Percentiles rank a stretch among this genome's conserved stretches.
These are phyloP conservation scores for Tricholauxania praeusta DNA, from an alignment of 2,888 invertebrate genomes.

Conservation along the genomic window DNA sequence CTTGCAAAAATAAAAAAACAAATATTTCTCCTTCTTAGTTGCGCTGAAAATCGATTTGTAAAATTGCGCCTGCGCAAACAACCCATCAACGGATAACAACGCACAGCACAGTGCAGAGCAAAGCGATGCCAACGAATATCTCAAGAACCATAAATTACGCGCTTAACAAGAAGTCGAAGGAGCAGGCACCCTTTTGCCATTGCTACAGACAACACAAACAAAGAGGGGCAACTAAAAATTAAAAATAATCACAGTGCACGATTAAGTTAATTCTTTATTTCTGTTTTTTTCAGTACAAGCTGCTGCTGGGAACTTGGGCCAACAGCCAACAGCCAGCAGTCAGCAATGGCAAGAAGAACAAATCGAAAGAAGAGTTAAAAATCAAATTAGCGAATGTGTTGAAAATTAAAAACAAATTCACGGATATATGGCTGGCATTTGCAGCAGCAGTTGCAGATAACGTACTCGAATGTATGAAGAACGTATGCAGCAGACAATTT, in stretches of 20 bases:
- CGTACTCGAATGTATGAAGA: neutral
- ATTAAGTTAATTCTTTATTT: constrained; percentile 46
- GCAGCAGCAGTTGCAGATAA: constrained; percentile 24
- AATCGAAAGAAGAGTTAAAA: constrained; percentile 59
- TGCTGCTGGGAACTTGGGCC: constrained; percentile 40
- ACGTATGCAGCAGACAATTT: neutral
- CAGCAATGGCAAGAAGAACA: constrained; percentile 31
- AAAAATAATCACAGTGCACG: constrained; percentile 50
- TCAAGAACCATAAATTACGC: constrained; percentile 65
- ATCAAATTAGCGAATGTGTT: constrained; percentile 69
- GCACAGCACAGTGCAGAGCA: constrained; percentile 34
- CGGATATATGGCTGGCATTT: constrained; percentile 62
- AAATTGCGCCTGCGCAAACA: constrained; percentile 66
- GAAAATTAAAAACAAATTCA: constrained; percentile 69
- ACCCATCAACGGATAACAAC: constrained; percentile 59
- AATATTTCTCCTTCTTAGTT: constrained; percentile 34
- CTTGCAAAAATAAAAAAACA: no score
- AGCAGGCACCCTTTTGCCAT: constrained; percentile 11
- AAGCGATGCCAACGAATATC: constrained; percentile 57
- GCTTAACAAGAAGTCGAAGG: constrained; percentile 59
- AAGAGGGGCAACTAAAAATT: constrained; percentile 55
- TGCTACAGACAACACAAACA: neutral
- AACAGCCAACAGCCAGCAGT: constrained; percentile 42
- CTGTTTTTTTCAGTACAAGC: constrained; percentile 7
- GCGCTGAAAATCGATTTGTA: constrained; percentile 67